Evolutionary conservation across 2,113 vertebrate species (phyloP).

Genomic region (Dipodomys ordii): DNA sequence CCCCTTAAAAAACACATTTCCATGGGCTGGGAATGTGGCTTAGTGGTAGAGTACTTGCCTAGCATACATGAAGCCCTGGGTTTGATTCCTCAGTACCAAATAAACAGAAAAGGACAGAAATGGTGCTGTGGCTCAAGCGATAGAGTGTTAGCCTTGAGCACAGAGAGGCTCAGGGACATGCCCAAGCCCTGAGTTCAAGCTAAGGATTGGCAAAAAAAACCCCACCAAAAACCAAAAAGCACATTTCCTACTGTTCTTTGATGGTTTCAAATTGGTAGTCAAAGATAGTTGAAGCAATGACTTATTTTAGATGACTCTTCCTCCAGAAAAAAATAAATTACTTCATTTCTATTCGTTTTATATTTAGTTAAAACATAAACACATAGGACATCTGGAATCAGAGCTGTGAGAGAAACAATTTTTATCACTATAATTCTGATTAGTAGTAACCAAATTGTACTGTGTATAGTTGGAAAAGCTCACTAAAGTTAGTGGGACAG

Average conservation of each 20-base stretch:
- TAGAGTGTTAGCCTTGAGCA: too few species aligned
- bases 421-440: background rate
- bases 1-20: too few species aligned
- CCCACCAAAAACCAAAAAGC: too few species aligned
- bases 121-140: too few species aligned
- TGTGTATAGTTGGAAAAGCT: slow-evolving; percentile 10
- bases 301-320: background rate
- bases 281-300: background rate
- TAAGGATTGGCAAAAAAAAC: too few species aligned
- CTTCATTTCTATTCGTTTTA: slow-evolving; percentile 18
- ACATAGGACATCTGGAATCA: slow-evolving; percentile 12
- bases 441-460: background rate
- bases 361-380: slow-evolving; percentile 1
- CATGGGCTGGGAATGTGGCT: too few species aligned
- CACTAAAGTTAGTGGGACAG: background rate
- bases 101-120: too few species aligned
- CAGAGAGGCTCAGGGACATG: too few species aligned
- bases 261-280: background rate
- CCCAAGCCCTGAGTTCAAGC: too few species aligned
- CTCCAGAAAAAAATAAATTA: slow-evolving; percentile 1
- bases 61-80: too few species aligned
- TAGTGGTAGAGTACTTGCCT: too few species aligned
- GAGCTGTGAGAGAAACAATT: background rate
- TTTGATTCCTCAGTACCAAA: too few species aligned
- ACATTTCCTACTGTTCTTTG: background rate